phyloP scores from a whole-genome alignment of 2,113 vertebrate genomes.

The Macrotus californicus region DNA sequence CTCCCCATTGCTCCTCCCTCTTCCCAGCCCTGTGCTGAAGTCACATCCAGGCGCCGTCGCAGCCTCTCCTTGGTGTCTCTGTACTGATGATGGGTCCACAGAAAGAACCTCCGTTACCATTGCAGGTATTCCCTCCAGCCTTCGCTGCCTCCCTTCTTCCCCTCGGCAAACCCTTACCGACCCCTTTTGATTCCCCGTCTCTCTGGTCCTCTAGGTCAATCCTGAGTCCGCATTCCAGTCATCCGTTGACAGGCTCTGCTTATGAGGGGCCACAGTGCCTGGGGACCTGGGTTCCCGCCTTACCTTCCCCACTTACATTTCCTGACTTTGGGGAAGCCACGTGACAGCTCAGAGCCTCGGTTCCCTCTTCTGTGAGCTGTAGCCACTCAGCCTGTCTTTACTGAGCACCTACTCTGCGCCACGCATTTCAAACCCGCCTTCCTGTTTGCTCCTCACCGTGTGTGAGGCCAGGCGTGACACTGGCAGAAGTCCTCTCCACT shows the following conservation, averaged over 20 bases:
- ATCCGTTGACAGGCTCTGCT: neutral
- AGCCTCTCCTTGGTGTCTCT: neutral
- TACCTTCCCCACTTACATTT: neutral
- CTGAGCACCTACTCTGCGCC: neutral
- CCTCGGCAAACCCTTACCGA: accelerated
- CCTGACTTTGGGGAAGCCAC: neutral
- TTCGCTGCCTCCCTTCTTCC: neutral
- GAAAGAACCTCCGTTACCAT: neutral
- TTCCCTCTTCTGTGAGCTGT: no score
- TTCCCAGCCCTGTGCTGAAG: accelerated
- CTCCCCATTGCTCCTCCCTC: accelerated
- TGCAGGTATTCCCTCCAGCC: neutral
- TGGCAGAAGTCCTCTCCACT: neutral
- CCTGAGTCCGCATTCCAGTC: no score
- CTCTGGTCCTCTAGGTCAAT: neutral
- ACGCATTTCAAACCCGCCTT: neutral
- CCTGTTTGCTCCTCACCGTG: neutral
- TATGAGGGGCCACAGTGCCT: accelerated
- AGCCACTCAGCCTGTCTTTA: neutral
- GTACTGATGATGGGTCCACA: accelerated
- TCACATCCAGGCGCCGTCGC: accelerated
- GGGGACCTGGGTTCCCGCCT: neutral
- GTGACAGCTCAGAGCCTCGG: neutral
- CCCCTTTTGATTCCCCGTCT: neutral
- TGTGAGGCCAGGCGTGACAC: no score